phyloP scores from a whole-genome alignment of 2,888 invertebrate species.

The Ormyrus rosae region DNA sequence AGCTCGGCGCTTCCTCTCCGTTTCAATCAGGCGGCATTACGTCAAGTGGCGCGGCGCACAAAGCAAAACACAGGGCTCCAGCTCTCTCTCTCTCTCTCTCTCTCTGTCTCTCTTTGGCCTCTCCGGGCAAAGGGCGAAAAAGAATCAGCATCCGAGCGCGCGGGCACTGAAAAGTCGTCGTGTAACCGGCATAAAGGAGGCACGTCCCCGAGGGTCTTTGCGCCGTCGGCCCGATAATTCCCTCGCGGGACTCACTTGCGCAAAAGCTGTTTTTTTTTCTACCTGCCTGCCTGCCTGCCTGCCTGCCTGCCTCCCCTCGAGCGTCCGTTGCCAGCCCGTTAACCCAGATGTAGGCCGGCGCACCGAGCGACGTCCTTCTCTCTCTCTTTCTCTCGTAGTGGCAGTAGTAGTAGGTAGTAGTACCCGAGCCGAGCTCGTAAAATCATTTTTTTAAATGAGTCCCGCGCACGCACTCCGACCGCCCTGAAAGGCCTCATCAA shows the following conservation, averaged over 20 bases:
- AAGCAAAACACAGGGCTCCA: too few relatives aligned
- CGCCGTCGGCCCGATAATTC: slow-evolving; percentile 29
- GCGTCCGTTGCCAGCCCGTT: slow-evolving; percentile 46
- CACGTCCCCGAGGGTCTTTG: too few relatives aligned
- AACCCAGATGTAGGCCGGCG: slow-evolving; percentile 35
- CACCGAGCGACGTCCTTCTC: background rate
- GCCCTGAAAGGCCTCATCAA: slow-evolving; percentile 21
- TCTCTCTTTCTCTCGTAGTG: slow-evolving; percentile 1
- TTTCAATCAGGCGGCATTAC: too few relatives aligned
- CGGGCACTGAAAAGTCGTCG: too few relatives aligned
- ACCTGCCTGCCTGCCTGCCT: background rate
- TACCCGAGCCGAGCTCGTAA: slow-evolving; percentile 8
- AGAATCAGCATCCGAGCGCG: background rate
- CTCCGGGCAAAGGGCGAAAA: background rate
- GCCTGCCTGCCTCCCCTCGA: background rate
- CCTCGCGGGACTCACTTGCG: slow-evolving; percentile 12
- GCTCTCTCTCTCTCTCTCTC: background rate
- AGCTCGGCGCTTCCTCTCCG: too few relatives aligned
- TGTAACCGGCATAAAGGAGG: too few relatives aligned
- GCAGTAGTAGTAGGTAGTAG: too few relatives aligned
- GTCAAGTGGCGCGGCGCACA: too few relatives aligned
- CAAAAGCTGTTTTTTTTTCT: background rate
- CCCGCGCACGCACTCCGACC: slow-evolving; percentile 1
- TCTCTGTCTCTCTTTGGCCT: background rate
- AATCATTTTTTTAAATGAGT: slow-evolving; percentile 43